Evolutionary conservation across 53 echinoderm and acorn worm species (phyloP).

Genomic region (Crossaster papposus): DNA sequence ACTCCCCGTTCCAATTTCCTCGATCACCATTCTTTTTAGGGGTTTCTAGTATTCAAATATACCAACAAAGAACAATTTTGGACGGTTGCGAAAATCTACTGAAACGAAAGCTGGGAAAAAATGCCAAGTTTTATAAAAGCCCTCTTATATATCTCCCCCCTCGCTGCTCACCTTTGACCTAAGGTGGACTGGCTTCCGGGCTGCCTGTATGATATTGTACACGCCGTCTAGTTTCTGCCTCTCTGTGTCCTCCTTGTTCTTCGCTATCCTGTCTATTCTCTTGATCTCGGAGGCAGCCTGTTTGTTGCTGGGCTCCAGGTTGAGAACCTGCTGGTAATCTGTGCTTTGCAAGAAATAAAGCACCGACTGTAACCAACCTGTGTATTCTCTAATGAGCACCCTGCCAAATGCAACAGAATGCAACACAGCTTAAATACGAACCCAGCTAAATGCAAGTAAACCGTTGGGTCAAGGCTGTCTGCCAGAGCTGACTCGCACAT

Average conservation of each 20-base stretch:
- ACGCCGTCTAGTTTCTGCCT: conserved; percentile 66
- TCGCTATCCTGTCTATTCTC: conserved; percentile 75
- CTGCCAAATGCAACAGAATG: too few relatives aligned
- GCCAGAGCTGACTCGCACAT: too few relatives aligned
- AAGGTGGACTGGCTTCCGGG: conserved; percentile 85
- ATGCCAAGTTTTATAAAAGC: background rate
- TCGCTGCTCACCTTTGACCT: conserved; percentile 81
- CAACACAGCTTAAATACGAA: too few relatives aligned
- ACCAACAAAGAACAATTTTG: too few relatives aligned
- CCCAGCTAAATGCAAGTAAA: too few relatives aligned
- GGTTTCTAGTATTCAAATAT: conserved; percentile 68
- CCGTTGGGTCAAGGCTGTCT: too few relatives aligned
- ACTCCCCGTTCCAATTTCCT: conserved; percentile 76
- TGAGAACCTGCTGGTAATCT: conserved; percentile 94
- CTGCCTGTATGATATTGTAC: conserved; percentile 75
- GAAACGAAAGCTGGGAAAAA: background rate
- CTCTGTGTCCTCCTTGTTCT: conserved; percentile 69
- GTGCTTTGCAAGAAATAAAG: background rate
- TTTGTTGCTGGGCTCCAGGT: conserved; percentile 92
- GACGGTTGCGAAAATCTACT: too few relatives aligned
- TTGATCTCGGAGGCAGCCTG: conserved; percentile 88
- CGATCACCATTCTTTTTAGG: conserved; percentile 79
- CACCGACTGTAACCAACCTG: background rate
- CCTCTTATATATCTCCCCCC: background rate
- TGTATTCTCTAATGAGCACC: too few relatives aligned